Percentiles rank a stretch among this genome's conserved stretches.
phyloP scores from a whole-genome alignment of 2,888 invertebrate genomes.

The Dasypogon diadema region DNA sequence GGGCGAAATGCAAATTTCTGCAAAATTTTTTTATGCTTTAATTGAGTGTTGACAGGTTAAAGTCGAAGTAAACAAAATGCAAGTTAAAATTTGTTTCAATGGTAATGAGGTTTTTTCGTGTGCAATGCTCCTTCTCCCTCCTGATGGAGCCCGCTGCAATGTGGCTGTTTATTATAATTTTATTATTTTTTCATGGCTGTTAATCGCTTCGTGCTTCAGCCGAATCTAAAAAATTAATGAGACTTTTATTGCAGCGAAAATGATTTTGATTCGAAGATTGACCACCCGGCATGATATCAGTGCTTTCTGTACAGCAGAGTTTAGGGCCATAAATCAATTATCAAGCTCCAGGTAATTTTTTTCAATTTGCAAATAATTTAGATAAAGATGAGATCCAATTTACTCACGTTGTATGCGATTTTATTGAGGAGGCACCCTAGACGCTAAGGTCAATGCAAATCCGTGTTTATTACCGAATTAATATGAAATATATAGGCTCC shows the following conservation, averaged over 20 bases:
- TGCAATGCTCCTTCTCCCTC: not conserved
- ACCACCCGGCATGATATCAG: too few relatives aligned
- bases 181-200: constrained; percentile 35
- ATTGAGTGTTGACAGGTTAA: constrained; percentile 49
- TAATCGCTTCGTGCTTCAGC: not conserved
- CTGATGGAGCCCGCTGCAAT: not conserved
- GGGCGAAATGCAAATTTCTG: constrained; percentile 39
- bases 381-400: too few relatives aligned
- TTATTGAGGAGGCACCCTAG: too few relatives aligned
- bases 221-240: not conserved
- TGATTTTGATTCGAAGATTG: constrained; percentile 12
- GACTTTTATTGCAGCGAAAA: constrained; percentile 26
- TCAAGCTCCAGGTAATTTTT: too few relatives aligned
- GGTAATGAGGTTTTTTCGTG: constrained; percentile 41
- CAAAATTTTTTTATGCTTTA: not conserved
- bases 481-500: too few relatives aligned
- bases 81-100: constrained; percentile 24
- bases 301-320: too few relatives aligned
- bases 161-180: constrained; percentile 33
- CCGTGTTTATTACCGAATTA: too few relatives aligned
- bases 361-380: too few relatives aligned
- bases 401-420: too few relatives aligned
- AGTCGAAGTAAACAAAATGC: constrained; percentile 24
- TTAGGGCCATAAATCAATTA: too few relatives aligned
- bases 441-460: too few relatives aligned